Evolutionary conservation across 2,797 vertebrate species (phyloP).

Genomic region (Hephaestus fuliginosus): DNA sequence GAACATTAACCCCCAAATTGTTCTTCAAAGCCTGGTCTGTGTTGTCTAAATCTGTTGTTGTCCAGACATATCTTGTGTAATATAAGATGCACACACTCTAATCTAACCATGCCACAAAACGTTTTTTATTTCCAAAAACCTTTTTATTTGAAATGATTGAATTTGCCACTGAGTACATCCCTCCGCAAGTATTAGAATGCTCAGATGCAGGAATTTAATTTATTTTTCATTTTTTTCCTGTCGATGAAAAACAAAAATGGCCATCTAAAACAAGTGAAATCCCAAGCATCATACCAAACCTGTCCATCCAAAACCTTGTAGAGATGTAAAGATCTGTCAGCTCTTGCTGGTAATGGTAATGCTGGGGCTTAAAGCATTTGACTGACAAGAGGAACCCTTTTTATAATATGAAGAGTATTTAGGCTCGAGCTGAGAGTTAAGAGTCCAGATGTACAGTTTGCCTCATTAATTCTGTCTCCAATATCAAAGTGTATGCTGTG

Average conservation of each 20-base stretch:
- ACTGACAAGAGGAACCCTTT: slow-evolving; percentile 6
- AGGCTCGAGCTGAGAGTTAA: slow-evolving; percentile 19
- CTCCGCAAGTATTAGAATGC: no score
- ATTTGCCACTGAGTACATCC: no score
- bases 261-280: background rate
- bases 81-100: background rate
- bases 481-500: background rate
- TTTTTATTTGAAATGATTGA: background rate
- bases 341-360: background rate
- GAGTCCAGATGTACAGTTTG: slow-evolving; percentile 17
- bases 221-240: no score
- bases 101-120: background rate
- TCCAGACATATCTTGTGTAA: background rate
- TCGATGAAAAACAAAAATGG: background rate
- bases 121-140: background rate
- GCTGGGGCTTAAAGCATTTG: background rate
- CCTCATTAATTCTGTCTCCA: slow-evolving; percentile 12
- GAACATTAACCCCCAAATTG: background rate
- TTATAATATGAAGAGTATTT: slow-evolving; percentile 5
- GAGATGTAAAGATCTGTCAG: background rate
- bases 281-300: background rate
- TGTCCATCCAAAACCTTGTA: background rate
- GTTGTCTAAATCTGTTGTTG: background rate
- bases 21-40: background rate
- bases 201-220: no score